phyloP scores from a whole-genome alignment of 2,797 vertebrate genomes.

The Agapornis canus region DNA sequence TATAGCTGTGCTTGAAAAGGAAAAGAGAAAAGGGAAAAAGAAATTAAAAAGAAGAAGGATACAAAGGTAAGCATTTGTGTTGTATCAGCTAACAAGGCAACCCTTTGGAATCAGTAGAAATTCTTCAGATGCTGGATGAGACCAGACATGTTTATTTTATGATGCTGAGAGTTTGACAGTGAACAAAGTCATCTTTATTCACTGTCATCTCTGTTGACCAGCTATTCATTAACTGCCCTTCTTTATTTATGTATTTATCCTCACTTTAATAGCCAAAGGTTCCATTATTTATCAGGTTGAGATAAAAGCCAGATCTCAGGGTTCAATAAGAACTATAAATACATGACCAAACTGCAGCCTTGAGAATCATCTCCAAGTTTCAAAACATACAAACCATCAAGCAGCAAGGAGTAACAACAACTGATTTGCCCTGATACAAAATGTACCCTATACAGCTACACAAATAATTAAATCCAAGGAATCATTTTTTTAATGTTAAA shows the following conservation, averaged over 20 bases:
- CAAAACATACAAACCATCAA: not conserved
- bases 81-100: not conserved
- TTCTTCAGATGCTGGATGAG: not conserved
- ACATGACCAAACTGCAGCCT: not conserved
- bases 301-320: not conserved
- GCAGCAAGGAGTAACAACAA: not conserved
- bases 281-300: constrained; percentile 11
- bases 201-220: not conserved
- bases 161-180: not conserved
- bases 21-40: fast-evolving
- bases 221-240: not conserved
- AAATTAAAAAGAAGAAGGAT: not conserved
- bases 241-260: not conserved
- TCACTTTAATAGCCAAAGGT: not conserved
- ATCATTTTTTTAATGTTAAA: not conserved
- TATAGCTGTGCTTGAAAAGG: not conserved
- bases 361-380: not conserved
- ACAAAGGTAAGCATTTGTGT: not conserved
- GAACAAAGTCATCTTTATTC: not conserved
- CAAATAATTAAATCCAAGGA: not conserved
- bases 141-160: not conserved
- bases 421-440: not conserved
- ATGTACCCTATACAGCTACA: not conserved
- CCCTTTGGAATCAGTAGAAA: not conserved
- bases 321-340: constrained; percentile 20